Conservation (phyloP, 2,888 invertebrate genomes). For the Scaptomyza parva region DNA sequence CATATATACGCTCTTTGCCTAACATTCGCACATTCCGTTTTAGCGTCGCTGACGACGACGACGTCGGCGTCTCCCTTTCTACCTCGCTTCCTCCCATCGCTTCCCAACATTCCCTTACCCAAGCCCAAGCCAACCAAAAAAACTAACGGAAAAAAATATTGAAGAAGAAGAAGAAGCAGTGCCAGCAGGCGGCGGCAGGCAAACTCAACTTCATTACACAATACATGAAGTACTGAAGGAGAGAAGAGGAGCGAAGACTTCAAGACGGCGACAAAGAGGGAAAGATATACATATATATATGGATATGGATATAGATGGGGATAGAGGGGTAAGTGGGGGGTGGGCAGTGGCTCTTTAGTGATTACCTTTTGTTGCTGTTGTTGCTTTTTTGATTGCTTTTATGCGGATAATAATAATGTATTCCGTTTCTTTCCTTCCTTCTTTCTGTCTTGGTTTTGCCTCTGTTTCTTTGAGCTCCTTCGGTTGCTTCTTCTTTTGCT, state of each 20-base stretch:
- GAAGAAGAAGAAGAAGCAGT: slow-evolving; percentile 22
- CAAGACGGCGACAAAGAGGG: neutral
- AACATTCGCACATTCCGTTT: slow-evolving; percentile 36
- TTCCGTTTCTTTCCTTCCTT: too few species aligned
- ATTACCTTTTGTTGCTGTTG: slow-evolving; percentile 65
- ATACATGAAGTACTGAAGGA: slow-evolving; percentile 50
- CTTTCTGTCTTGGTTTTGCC: too few species aligned
- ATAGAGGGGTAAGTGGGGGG: slow-evolving; percentile 17
- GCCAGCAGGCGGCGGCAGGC: slow-evolving; percentile 30
- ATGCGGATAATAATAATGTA: slow-evolving; percentile 55
- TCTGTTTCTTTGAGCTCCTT: slow-evolving; percentile 26
- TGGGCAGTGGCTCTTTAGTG: slow-evolving; percentile 40
- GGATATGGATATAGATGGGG: neutral
- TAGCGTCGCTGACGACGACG: slow-evolving; percentile 18
- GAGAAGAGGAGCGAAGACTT: neutral
- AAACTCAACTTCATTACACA: slow-evolving; percentile 79
- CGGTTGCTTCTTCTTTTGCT: slow-evolving; percentile 21
- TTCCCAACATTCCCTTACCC: too few species aligned
- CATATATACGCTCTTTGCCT: slow-evolving; percentile 18
- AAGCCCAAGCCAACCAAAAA: too few species aligned
- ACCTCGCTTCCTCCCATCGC: too few species aligned
- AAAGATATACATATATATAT: too few species aligned
- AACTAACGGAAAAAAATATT: slow-evolving; percentile 10
- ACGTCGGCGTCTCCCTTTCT: slow-evolving; percentile 24
- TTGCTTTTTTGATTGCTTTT: slow-evolving; percentile 62